A percentile compares a stretch with the other conserved stretches of the same genome.
These are phyloP conservation scores for Drosophila prostipennis DNA, from an alignment of 2,888 invertebrate species.

Conservation along the genomic window DNA sequence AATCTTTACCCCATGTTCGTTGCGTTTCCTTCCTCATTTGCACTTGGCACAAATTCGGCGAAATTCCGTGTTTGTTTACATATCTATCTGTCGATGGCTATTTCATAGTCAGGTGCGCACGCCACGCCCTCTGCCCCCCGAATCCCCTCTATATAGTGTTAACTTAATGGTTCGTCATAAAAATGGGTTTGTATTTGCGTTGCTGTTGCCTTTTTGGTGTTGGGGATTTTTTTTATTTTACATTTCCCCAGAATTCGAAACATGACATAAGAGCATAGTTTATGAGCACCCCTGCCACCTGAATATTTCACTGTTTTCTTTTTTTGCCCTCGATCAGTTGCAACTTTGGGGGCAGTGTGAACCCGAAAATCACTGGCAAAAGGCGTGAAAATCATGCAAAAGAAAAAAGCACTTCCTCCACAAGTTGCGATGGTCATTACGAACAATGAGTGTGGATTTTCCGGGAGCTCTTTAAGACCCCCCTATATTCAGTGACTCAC, in stretches of 20 bases:
- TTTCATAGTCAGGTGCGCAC: slow-evolving; percentile 73
- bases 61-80: slow-evolving; percentile 48
- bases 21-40: slow-evolving; percentile 57
- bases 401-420: slow-evolving; percentile 14
- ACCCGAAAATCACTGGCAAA: slow-evolving; percentile 5
- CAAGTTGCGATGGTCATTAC: slow-evolving; percentile 30
- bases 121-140: slow-evolving; percentile 22
- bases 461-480: slow-evolving; percentile 34
- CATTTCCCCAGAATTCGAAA: slow-evolving; percentile 59
- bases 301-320: neutral
- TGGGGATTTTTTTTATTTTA: slow-evolving; percentile 25
- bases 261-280: slow-evolving; percentile 74
- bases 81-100: slow-evolving; percentile 50
- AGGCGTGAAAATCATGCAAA: slow-evolving; percentile 29
- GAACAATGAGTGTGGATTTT: slow-evolving; percentile 49
- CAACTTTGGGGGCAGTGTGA: slow-evolving; percentile 1
- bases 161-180: slow-evolving; percentile 70
- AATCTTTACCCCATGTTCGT: neutral
- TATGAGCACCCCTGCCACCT: slow-evolving; percentile 44
- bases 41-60: slow-evolving; percentile 71
- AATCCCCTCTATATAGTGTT: slow-evolving; percentile 39
- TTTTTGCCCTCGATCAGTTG: slow-evolving; percentile 17
- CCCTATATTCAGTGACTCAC: slow-evolving; percentile 60
- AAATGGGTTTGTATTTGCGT: slow-evolving; percentile 48
- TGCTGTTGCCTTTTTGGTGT: slow-evolving; percentile 5